Percentiles rank a stretch among this genome's conserved stretches.
Evolutionary conservation across 2,888 invertebrate species (phyloP).

Genomic region (Pyrocoelia pectoralis): DNA sequence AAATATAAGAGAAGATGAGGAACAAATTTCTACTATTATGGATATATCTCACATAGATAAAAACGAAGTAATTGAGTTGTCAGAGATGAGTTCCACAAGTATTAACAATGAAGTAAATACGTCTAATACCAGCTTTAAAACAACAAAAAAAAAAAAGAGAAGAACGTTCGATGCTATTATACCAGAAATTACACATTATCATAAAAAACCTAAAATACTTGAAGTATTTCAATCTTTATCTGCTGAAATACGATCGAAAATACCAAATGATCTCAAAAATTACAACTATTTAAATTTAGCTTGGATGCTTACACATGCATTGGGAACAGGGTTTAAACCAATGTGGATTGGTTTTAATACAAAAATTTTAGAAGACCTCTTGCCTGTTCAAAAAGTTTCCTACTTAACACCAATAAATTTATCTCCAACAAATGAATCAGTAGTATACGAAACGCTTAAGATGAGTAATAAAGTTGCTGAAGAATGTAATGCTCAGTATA

Average conservation of each 20-base stretch:
- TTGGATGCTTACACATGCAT: conserved; percentile 4
- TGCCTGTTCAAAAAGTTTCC: conserved; percentile 41
- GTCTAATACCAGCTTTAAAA: no score
- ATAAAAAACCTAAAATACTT: conserved; percentile 9
- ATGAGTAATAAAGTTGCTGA: no score
- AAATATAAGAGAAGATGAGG: conserved; percentile 34
- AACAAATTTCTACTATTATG: no score
- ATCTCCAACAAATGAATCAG: conserved; percentile 46
- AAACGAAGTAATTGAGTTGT: no score
- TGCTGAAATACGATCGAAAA: neutral
- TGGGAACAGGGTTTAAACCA: conserved; percentile 28
- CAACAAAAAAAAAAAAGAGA: conserved; percentile 35
- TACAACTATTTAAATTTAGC: neutral
- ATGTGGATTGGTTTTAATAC: conserved; percentile 51
- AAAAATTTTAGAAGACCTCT: conserved; percentile 38
- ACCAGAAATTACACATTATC: conserved; percentile 2
- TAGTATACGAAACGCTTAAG: conserved; percentile 44
- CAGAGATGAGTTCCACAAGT: no score
- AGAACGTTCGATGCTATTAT: conserved; percentile 28
- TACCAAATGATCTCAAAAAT: neutral
- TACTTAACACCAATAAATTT: conserved; percentile 48
- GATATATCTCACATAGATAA: no score
- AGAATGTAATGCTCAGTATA: conserved; percentile 16
- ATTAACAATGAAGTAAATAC: no score
- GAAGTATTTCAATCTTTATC: neutral